Evolutionary conservation across 1,140 invertebrate species (phyloP).

Genomic region (Leptopilina boulardi): DNA sequence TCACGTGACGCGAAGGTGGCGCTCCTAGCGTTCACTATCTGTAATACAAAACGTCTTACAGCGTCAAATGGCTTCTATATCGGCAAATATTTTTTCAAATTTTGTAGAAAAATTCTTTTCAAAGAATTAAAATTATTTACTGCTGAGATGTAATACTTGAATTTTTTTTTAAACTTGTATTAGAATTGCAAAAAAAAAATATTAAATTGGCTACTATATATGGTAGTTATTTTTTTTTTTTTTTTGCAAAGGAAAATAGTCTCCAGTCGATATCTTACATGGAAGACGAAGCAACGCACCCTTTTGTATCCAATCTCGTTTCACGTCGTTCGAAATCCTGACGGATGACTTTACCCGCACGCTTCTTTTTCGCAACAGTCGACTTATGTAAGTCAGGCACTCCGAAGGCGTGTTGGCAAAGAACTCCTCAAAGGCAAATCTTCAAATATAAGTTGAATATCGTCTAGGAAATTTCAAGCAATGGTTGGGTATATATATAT

Average conservation of each 20-base stretch:
- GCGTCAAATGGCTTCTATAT: too few relatives aligned
- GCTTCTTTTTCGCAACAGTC: conserved; percentile 40
- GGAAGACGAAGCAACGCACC: conserved; percentile 31
- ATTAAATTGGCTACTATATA: not conserved
- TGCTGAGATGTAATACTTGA: too few relatives aligned
- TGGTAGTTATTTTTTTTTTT: not conserved
- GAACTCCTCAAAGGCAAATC: not conserved
- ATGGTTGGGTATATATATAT: not conserved
- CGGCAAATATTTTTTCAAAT: too few relatives aligned
- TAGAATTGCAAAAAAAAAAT: too few relatives aligned
- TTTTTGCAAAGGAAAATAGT: not conserved
- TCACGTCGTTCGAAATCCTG: conserved; percentile 56
- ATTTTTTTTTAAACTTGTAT: too few relatives aligned
- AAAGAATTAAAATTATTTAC: too few relatives aligned
- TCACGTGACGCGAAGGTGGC: too few relatives aligned
- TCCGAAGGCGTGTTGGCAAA: conserved; percentile 16
- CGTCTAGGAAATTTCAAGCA: conserved; percentile 4
- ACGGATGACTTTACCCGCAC: conserved; percentile 52
- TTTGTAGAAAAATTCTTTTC: too few relatives aligned
- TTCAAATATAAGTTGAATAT: not conserved
- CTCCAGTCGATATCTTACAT: conserved; percentile 1
- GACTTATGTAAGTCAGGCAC: conserved; percentile 47
- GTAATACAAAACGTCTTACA: too few relatives aligned
- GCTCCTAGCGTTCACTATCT: too few relatives aligned
- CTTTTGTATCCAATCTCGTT: conserved; percentile 54